Evolutionary conservation across 2,113 vertebrate genomes (phyloP), one percentile per base, ranked within the genome.

Genomic region (Vireo altiloquus): DNA sequence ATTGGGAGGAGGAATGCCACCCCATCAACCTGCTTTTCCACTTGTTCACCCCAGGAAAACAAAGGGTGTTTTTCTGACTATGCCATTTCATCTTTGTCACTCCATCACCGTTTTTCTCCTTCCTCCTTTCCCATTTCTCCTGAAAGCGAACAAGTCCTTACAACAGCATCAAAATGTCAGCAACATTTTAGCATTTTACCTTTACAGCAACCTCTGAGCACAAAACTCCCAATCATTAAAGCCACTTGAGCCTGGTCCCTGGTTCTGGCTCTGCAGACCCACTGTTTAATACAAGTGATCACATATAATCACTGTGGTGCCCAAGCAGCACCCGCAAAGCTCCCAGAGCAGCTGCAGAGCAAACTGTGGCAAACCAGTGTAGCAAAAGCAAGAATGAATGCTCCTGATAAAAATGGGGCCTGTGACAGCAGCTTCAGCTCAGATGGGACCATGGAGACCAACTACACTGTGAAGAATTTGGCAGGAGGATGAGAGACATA

Each of bases 401-500:
- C 16, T 83, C 16, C 35, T 7, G 27, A 15, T n/a, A 28, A 72
- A 89, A 94, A 31, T 3, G 5, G 14, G 37, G 14, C 7, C 66
- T 70, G 23, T 37, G 40, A 33, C 61, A 86, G 52, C 60, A 80
- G 47, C n/a, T 31, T 22, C 25, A 47, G 54, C 3, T 3, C 31
- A 50, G 30, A 2, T 28, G 59, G 25, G 65, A 25, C 21, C 10
- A 9, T 1, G 2, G 30, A 61, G 37, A 3, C 22, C 79, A 28
- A 28, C 19, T 14, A 7, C 2, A 5, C 19, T 31, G 5, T 0
- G 0, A 57, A 50, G 22, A 83, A 21, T 5, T 57, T 37, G 37
- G 23, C n/a, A 61, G 46, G 50, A 76, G 13, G 17, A 27, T 61
- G 49, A 61, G 40, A 79, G n/a, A 19, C 6, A 1, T 11, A 19